Base-by-base conservation (phyloP, 1,140 invertebrate genomes). In the Calephelis nemesis region DNA sequence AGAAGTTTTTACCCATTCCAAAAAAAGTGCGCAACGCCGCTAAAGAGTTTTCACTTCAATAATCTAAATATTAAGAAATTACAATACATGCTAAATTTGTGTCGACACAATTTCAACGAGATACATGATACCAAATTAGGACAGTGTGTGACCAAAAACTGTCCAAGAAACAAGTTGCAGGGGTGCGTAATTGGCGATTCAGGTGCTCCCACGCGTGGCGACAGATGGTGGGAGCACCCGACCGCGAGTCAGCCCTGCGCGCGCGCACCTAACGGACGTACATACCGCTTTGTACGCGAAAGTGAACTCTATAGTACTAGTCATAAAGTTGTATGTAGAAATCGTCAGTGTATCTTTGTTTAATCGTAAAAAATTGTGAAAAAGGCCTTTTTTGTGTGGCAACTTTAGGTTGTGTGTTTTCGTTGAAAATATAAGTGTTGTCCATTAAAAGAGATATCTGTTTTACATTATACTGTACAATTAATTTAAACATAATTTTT, bases 181-280 rank as follows among this genome's bases (percentile, higher is more conserved):
- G 85, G 87, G 82, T 88, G 78, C 84, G 74, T 79, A 87, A 82
- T 87, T 82, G 85, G 86, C 67, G 60, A 79, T 84, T 84, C 84
- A 76, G 83, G 81, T 88, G 80, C 80, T 78, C 85, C 85, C 71
- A 87, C 86, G 63, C 73, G 45, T 48, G 42, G 60, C 47, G 72
- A 69, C 74, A 79, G 76, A 74, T 78, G 78, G 83, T 75, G 79
- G 80, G 84, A 85, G 83, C 79, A 85, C 74, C 62, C 65, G 60
- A 19, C 40, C 81, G 79, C 78, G 78, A 90, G 88, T 90, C 69
- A 78, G 85, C 83, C 86, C 85, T 87, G 81, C 82, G 85, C 76
- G 69, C 68, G 84, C 86, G 84, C 77, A 71, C 42, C 66, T 68
- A 77, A 70, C 76, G 82, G 81, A 84, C 86, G 86, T 74, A 74